phyloP scores from a whole-genome alignment of 2,888 invertebrate species.

The Oscheius sp. region DNA sequence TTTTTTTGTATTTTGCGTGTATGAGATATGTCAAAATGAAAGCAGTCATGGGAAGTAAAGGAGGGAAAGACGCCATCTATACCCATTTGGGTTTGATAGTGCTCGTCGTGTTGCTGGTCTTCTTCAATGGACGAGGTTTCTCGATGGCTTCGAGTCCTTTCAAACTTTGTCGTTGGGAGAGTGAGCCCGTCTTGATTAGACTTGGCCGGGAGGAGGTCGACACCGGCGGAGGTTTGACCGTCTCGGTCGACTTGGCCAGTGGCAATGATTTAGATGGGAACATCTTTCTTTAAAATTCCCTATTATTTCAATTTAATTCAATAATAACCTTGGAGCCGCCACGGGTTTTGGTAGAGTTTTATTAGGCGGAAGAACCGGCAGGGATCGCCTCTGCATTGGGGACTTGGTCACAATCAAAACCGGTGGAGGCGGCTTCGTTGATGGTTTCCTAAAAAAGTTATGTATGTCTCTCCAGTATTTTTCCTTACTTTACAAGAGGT shows the following conservation, averaged over 20 bases:
- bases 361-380: not conserved
- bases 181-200: slow-evolving; percentile 32
- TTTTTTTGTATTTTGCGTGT: not conserved
- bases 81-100: slow-evolving; percentile 35
- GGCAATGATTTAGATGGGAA: not conserved
- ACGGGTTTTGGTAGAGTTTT: slow-evolving; percentile 2
- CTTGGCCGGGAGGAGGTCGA: slow-evolving; percentile 35
- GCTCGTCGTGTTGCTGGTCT: not conserved
- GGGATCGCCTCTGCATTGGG: not conserved
- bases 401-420: not conserved
- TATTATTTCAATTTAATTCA: not conserved
- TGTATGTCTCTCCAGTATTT: not conserved
- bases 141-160: slow-evolving; percentile 26
- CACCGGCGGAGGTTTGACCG: slow-evolving; percentile 10
- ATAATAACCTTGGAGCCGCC: slow-evolving; percentile 2
- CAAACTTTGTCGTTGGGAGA: slow-evolving; percentile 19
- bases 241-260: not conserved
- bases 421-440: slow-evolving; percentile 2
- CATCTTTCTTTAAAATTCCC: not conserved
- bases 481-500: not conserved
- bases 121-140: slow-evolving; percentile 35
- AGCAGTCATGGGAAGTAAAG: slow-evolving; percentile 2
- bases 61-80: not conserved
- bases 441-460: not conserved
- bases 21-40: slow-evolving; percentile 16